Evolutionary conservation across 2,888 invertebrate genomes (phyloP), one percentile per base, ranked within the genome.

Genomic region (Melikaiella ostensackeni): DNA sequence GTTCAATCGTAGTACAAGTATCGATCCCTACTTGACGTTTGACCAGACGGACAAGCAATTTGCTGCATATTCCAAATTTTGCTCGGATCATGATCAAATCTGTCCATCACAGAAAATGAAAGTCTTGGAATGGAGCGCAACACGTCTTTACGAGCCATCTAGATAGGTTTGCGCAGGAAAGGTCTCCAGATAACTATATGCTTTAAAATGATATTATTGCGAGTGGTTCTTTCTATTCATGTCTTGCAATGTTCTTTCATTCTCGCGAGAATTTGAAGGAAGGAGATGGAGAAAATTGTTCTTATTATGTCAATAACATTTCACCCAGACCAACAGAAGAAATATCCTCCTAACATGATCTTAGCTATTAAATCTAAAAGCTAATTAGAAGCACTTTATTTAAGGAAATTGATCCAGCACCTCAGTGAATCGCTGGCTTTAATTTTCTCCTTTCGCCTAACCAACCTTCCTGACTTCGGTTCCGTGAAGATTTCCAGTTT

Each of bases 241-340:
- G 66, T 66, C 46, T 38, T 46, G 38, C 46, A 46, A 66, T 66
- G 46, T 66, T 46, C n/a, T 66, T 46, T 46, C 46, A 46, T 66
- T 46, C n/a, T 66, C 46, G 30, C n/a, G 8, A 64, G 38, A 38
- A 16, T n/a, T 33, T n/a, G 5, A 30, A 63, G n/a, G 35, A 30
- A n/a, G 9, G 33, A 21, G n/a, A 24, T 64, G n/a, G 9, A 27
- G 50, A n/a, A 70, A 70, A 70, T 70, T 50, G 46, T 30, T n/a
- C 19, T 30, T 9, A 19, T n/a, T 50, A 50, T 42, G 50, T 50
- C 30, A 70, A 50, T 70, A 30, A 30, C 1, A 50, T 70, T 66
- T 27, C 27, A 46, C n/a, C 9, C 3, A n/a, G 6, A n/a, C 19
- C 9, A 61, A 1, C 21, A 57, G 24, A 24, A 21, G 6, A 24